These are phyloP conservation scores for Rhamphomyia laevipes DNA, from an alignment of 2,888 invertebrate species.

Conservation along the genomic window DNA sequence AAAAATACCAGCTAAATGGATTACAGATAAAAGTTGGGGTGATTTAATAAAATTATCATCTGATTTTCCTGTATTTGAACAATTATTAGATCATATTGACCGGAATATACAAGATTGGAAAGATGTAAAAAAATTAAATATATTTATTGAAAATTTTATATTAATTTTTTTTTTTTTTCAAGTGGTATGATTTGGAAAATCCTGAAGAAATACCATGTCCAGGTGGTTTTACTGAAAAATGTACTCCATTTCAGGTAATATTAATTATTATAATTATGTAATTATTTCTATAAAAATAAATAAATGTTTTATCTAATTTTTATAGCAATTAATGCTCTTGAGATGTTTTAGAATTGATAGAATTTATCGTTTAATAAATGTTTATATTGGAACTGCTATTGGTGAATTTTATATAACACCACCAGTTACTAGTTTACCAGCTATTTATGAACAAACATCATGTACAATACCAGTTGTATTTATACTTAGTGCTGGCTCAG, in stretches of 20 bases:
- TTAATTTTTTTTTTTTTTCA: slow-evolving; percentile 17
- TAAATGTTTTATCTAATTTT: slow-evolving; percentile 12
- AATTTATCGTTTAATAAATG: slow-evolving; percentile 72
- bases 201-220: slow-evolving; percentile 67
- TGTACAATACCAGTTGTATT: slow-evolving; percentile 81
- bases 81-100: slow-evolving; percentile 51
- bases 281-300: slow-evolving; percentile 15
- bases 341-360: slow-evolving; percentile 85
- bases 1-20: slow-evolving; percentile 59
- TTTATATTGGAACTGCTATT: slow-evolving; percentile 71
- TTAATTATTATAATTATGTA: slow-evolving; percentile 11
- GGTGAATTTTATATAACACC: slow-evolving; percentile 83
- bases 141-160: slow-evolving; percentile 5
- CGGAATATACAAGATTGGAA: slow-evolving; percentile 49
- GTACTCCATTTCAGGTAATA: slow-evolving; percentile 47
- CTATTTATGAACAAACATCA: slow-evolving; percentile 75
- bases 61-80: slow-evolving; percentile 56
- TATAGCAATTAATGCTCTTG: slow-evolving; percentile 64
- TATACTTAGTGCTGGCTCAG: slow-evolving; percentile 86
- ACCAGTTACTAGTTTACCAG: slow-evolving; percentile 67
- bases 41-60: slow-evolving; percentile 60
- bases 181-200: slow-evolving; percentile 78
- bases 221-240: slow-evolving; percentile 49
- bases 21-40: slow-evolving; percentile 67
- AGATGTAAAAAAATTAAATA: slow-evolving; percentile 39